Percentiles rank a stretch among this genome's conserved stretches.
These are phyloP conservation scores for Dione juno DNA, from an alignment of 2,888 invertebrate genomes.

Conservation along the genomic window DNA sequence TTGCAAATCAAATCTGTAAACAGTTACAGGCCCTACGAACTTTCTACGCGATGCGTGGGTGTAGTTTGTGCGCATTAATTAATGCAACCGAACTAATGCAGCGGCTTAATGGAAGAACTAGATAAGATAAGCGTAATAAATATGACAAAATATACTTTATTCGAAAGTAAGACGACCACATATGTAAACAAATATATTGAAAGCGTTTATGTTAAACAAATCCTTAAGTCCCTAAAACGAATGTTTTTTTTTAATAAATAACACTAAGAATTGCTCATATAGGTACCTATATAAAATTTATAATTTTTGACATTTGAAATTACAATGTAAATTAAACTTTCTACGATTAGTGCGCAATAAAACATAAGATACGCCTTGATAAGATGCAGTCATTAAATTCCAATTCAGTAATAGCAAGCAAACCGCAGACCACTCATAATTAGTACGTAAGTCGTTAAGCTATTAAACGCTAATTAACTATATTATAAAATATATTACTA, in stretches of 20 bases:
- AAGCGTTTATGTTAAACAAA: not conserved
- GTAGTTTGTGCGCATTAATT: conserved; percentile 66
- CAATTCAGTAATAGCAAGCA: not conserved
- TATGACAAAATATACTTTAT: conserved; percentile 30
- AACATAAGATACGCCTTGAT: conserved; percentile 23
- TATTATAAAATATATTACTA: conserved; percentile 14
- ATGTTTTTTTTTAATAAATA: no score
- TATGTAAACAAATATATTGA: not conserved
- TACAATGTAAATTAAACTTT: conserved; percentile 19
- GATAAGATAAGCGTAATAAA: conserved; percentile 51
- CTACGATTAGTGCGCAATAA: conserved; percentile 17
- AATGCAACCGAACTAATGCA: conserved; percentile 48
- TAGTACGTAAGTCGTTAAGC: conserved; percentile 21
- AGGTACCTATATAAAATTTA: not conserved
- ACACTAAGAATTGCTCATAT: not conserved
- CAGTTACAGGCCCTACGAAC: conserved; percentile 50
- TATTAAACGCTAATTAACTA: conserved; percentile 23
- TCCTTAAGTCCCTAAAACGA: not conserved
- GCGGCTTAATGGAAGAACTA: conserved; percentile 29
- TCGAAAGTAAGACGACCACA: conserved; percentile 10
- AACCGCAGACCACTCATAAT: not conserved
- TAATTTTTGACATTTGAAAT: conserved; percentile 1
- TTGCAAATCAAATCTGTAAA: conserved; percentile 45
- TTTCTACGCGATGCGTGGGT: conserved; percentile 69
- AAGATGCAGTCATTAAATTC: conserved; percentile 16